phyloP scores from a whole-genome alignment of 2,797 vertebrate species.

The Pachyuromys duprasi region DNA sequence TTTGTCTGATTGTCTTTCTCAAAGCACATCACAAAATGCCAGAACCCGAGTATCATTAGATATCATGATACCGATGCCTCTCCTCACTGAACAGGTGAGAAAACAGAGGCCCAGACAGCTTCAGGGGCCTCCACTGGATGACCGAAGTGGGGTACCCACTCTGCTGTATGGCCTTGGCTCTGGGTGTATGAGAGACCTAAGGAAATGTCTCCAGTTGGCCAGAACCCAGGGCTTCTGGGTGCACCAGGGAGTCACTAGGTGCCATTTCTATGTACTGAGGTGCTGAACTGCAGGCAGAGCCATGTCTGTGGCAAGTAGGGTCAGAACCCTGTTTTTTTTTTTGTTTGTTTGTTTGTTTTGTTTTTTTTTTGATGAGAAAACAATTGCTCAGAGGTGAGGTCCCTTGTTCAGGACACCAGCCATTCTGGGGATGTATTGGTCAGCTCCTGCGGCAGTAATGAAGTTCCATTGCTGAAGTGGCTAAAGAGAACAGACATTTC shows the following conservation, averaged over 20 bases:
- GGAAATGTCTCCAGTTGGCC: background rate
- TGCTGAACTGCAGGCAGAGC: background rate
- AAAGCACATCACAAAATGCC: background rate
- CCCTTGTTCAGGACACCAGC: accelerated
- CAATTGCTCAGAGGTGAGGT: background rate
- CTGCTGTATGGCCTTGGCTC: background rate
- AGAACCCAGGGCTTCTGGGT: background rate
- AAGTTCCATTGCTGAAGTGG: accelerated
- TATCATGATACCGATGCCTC: background rate
- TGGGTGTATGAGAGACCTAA: background rate
- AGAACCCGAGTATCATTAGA: background rate
- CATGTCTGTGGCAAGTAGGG: background rate
- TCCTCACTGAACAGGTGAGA: background rate
- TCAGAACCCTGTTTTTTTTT: too few species aligned
- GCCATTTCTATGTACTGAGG: background rate
- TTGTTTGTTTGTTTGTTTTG: too few species aligned
- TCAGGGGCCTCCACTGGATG: background rate
- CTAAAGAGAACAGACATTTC: background rate
- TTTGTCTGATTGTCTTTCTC: background rate
- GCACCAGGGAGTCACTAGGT: background rate
- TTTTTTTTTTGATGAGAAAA: background rate
- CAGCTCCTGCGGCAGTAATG: background rate
- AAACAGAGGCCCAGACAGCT: background rate
- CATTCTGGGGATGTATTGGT: background rate
- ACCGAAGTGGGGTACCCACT: background rate